Percentiles rank a stretch among this genome's conserved stretches.
These are phyloP conservation scores for Chaetophractus vellerosus DNA, from an alignment of 2,797 vertebrate species.

Conservation along the genomic window DNA sequence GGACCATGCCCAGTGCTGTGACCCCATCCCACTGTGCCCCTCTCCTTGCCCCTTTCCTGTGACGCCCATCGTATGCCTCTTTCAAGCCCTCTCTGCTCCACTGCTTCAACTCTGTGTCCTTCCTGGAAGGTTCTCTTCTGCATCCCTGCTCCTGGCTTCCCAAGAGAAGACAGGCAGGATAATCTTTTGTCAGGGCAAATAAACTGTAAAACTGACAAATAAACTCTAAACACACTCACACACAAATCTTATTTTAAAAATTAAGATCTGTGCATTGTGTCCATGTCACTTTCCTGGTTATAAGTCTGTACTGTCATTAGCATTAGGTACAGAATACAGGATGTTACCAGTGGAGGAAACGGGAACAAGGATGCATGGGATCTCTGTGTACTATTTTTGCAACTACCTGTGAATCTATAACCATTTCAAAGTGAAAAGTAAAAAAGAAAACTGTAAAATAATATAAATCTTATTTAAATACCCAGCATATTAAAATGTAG, in stretches of 20 bases:
- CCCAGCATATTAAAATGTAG: neutral
- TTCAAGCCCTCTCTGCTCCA: too few species aligned
- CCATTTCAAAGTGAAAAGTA: neutral
- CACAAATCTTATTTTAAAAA: neutral
- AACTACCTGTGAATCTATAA: neutral
- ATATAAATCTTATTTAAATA: neutral
- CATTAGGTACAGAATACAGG: neutral
- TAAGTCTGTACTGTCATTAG: fast-evolving
- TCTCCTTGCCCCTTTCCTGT: too few species aligned
- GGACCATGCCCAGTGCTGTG: too few species aligned
- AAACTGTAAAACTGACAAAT: too few species aligned
- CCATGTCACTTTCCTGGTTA: neutral
- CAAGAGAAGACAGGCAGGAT: too few species aligned
- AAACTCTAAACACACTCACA: neutral
- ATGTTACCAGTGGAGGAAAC: fast-evolving
- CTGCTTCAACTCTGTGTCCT: too few species aligned
- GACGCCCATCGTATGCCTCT: too few species aligned
- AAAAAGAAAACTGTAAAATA: neutral
- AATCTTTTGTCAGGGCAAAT: too few species aligned
- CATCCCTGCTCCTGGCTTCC: too few species aligned
- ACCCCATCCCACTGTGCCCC: too few species aligned
- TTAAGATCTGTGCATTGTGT: neutral
- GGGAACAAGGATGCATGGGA: neutral
- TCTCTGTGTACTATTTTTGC: neutral
- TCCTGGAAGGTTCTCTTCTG: too few species aligned